These are phyloP conservation scores for Notoglanidium macrostoma DNA, from an alignment of 2,797 vertebrate genomes.

Conservation along the genomic window DNA sequence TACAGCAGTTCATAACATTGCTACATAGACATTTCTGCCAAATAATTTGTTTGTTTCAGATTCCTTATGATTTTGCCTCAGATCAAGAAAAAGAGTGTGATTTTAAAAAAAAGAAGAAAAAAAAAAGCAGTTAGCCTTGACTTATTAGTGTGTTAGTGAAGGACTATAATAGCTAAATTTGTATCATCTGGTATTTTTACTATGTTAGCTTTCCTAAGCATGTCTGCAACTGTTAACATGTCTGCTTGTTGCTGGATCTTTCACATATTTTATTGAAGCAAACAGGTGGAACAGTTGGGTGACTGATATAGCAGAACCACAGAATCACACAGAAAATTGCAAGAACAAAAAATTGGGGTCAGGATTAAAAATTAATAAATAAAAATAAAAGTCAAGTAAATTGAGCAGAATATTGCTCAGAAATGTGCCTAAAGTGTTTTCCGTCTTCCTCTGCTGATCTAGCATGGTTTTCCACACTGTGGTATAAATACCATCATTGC, in stretches of 20 bases:
- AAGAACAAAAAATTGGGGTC: background rate
- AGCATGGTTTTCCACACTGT: background rate
- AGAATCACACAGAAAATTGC: background rate
- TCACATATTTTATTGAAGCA: conserved; percentile 10
- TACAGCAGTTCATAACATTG: background rate
- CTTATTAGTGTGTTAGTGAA: background rate
- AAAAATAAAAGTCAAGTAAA: too few relatives aligned
- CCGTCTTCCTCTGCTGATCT: background rate
- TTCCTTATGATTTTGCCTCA: background rate
- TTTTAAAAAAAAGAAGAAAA: background rate
- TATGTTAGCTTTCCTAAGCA: background rate
- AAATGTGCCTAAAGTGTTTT: background rate
- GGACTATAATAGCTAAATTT: background rate
- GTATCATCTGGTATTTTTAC: background rate
- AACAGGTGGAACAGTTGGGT: background rate
- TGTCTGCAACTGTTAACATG: background rate
- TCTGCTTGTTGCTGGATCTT: background rate
- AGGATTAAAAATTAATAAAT: too few relatives aligned
- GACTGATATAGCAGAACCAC: too few relatives aligned
- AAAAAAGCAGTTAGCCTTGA: background rate
- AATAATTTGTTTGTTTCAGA: background rate
- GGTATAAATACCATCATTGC: background rate
- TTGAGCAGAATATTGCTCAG: background rate
- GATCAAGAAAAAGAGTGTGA: background rate
- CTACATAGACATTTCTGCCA: background rate